Percentiles rank a stretch among this genome's conserved stretches.
phyloP scores from a whole-genome alignment of 2,888 invertebrate genomes.

The Bhutanitis thaidina region DNA sequence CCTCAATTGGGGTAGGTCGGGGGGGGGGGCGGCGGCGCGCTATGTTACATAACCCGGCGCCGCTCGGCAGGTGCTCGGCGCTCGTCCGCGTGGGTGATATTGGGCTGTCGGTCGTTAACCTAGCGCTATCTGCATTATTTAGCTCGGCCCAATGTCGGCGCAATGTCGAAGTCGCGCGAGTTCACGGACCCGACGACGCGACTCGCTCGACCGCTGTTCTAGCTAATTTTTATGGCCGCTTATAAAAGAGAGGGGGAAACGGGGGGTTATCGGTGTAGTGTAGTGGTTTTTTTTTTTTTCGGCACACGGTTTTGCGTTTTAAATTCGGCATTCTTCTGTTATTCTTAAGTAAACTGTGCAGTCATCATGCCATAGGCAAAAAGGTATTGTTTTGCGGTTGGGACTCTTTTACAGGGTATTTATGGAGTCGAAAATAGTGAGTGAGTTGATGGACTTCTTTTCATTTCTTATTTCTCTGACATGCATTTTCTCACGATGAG shows the following conservation, averaged over 20 bases:
- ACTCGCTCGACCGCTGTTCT: slow-evolving; percentile 56
- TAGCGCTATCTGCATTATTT: slow-evolving; percentile 75
- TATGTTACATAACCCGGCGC: slow-evolving; percentile 50
- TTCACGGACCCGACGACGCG: slow-evolving; percentile 66
- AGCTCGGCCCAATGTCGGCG: slow-evolving; percentile 70
- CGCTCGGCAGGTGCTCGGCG: slow-evolving; percentile 58
- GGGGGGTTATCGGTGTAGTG: neutral
- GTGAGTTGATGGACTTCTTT: no score
- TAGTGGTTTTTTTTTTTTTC: neutral
- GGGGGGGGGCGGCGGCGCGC: slow-evolving; percentile 4
- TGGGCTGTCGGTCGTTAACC: slow-evolving; percentile 75
- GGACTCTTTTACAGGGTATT: no score
- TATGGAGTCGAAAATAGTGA: no score
- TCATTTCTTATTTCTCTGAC: no score
- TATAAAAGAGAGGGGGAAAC: neutral
- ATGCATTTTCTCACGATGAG: no score
- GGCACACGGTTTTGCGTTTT: neutral
- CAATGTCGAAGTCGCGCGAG: slow-evolving; percentile 43
- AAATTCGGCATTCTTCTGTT: neutral
- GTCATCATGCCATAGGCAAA: no score
- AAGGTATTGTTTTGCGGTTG: no score
- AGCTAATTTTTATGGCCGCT: slow-evolving; percentile 54
- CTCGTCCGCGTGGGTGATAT: slow-evolving; percentile 68
- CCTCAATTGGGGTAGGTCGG: slow-evolving; percentile 53
- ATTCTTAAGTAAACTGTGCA: no score